Conservation (phyloP, 2,113 vertebrate genomes). For the Puma concolor region DNA sequence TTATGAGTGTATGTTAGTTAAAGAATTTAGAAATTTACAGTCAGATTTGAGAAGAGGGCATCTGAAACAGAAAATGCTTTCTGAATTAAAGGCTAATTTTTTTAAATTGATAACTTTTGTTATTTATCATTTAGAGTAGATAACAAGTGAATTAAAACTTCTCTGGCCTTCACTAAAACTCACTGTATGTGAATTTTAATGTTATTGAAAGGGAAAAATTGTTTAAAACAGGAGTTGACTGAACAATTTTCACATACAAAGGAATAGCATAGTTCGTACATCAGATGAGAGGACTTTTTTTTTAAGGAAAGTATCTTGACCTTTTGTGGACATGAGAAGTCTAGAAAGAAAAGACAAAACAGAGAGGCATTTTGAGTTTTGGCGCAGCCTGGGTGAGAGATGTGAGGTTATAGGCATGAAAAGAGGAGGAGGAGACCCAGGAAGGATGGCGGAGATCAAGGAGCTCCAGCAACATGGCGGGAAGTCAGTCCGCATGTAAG, state of each 20-base stretch:
- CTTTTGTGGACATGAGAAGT: neutral
- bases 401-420: neutral
- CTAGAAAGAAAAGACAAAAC: neutral
- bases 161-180: neutral
- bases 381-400: neutral
- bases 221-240: neutral
- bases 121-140: neutral
- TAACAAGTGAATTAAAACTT: neutral
- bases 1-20: neutral
- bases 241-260: neutral
- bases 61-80: neutral
- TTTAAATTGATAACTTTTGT: neutral
- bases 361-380: neutral
- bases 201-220: neutral
- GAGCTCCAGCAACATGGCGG: neutral
- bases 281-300: neutral
- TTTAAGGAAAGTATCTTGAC: neutral
- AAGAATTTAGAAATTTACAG: neutral
- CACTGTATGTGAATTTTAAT: neutral
- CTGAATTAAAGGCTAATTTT: neutral
- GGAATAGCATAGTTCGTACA: neutral
- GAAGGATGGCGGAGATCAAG: neutral
- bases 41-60: neutral
- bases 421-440: neutral
- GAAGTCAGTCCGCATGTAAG: neutral